A percentile compares a stretch with the other conserved stretches of the same genome.
phyloP scores from a whole-genome alignment of 2,113 vertebrate species.

The Phalacrocorax carbo region DNA sequence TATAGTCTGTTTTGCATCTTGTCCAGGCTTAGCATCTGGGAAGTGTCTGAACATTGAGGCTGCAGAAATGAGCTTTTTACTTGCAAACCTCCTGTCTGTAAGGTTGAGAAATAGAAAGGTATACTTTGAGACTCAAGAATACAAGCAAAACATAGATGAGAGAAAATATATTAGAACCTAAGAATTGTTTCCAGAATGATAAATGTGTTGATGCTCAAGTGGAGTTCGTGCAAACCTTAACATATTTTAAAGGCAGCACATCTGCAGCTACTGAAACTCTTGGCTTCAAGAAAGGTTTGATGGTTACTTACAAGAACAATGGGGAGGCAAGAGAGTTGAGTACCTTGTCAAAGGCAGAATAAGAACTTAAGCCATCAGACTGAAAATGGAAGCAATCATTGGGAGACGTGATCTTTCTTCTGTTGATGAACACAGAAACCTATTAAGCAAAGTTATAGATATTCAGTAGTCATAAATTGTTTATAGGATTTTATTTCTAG shows the following conservation, averaged over 20 bases:
- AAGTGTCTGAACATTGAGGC: not conserved
- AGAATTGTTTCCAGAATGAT: not conserved
- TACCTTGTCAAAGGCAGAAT: not conserved
- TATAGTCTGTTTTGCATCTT: not conserved
- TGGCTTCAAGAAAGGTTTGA: not conserved
- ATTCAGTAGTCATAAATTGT: not conserved
- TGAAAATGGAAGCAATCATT: not conserved
- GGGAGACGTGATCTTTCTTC: not conserved
- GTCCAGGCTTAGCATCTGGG: not conserved
- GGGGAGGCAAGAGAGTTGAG: not conserved
- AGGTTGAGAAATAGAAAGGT: not conserved
- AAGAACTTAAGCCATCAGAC: not conserved
- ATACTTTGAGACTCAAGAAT: not conserved
- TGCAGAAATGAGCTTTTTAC: not conserved
- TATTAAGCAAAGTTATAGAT: not conserved
- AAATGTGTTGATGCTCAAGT: not conserved
- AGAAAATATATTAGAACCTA: not conserved
- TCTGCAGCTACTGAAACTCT: not conserved
- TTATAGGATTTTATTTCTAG: not conserved
- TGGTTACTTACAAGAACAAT: not conserved
- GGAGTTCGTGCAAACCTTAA: too few relatives aligned
- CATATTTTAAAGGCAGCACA: fast-evolving
- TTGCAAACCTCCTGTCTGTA: not conserved
- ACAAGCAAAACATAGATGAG: not conserved
- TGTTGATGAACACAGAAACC: not conserved